Evolutionary conservation across 2,888 invertebrate genomes (phyloP), one percentile per base, ranked within the genome.

Genomic region (Heliconius ismenius): DNA sequence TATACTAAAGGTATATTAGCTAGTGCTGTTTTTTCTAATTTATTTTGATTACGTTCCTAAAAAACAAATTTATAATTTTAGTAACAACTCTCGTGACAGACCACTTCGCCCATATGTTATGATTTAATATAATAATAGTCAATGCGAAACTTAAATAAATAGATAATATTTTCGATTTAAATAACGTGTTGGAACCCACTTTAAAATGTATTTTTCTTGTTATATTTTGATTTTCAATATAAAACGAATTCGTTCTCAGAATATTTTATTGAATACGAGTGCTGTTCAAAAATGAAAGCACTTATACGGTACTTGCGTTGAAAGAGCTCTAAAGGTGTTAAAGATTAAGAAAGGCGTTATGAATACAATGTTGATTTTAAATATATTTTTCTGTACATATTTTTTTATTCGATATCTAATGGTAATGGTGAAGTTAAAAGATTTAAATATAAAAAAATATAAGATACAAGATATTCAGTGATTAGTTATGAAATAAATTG

Each of bases 211-310:
- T 36, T 21, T 36, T 65, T 39, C 49, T 39, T 65, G 11, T 39
- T 15, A 39, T 24, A 67, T 24, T 39, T 39, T 2, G 3, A 7
- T 43, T 39, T 67, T 15, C 39, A 24, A 67, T 39, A 39, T 24
- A 39, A 67, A 67, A 65, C 39, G n/a, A 65, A 43, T 9, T 67
- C 13, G 39, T 67, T 43, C 9, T 67, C 6, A 67, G 67, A 67
- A 67, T 67, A 67, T 67, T 39, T 67, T 24, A 67, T 67, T 67
- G 39, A 67, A 39, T 43, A 43, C 24, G 39, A 67, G 39, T 67
- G 67, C 39, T 43, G 39, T 67, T 67, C 39, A 24, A 39, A 67
- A 67, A 39, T 43, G 24, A 67, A 39, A 67, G 67, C 67, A 24
- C 67, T 67, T 39, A 24, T 24, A 67, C n/a, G 39, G 39, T 67